phyloP scores from a whole-genome alignment of 2,888 invertebrate genomes.

The Agelastica alni region DNA sequence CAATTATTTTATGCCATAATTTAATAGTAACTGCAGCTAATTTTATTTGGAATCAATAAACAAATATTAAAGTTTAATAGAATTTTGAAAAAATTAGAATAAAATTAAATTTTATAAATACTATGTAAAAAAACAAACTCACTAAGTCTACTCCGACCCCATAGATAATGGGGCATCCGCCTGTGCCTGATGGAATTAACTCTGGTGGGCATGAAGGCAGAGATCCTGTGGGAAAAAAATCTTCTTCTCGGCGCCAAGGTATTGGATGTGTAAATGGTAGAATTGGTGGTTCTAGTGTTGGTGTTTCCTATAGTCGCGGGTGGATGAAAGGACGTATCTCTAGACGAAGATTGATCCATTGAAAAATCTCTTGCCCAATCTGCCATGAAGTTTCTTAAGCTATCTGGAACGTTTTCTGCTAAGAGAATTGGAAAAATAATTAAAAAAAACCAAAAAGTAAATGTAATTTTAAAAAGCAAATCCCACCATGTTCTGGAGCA shows the following conservation, averaged over 20 bases:
- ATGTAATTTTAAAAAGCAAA: too few relatives aligned
- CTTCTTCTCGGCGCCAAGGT: slow-evolving; percentile 41
- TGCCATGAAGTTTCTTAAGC: not conserved
- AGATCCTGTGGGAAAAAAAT: slow-evolving; percentile 47
- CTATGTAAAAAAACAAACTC: slow-evolving; percentile 5
- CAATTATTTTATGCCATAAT: too few relatives aligned
- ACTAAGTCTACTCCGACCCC: slow-evolving; percentile 35
- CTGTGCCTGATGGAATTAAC: slow-evolving; percentile 43
- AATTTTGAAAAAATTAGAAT: too few relatives aligned
- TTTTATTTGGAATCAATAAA: too few relatives aligned
- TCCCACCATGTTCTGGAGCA: not conserved
- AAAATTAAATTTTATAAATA: too few relatives aligned
- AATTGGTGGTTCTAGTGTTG: slow-evolving; percentile 36
- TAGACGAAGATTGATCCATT: not conserved
- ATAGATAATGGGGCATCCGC: slow-evolving; percentile 34
- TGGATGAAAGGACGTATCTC: slow-evolving; percentile 12
- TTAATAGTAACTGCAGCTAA: too few relatives aligned
- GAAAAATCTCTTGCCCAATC: not conserved
- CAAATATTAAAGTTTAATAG: too few relatives aligned
- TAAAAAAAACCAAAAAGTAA: too few relatives aligned
- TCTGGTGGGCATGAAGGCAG: slow-evolving; percentile 52
- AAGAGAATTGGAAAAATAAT: too few relatives aligned
- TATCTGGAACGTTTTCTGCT: not conserved
- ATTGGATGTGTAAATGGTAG: slow-evolving; percentile 41
- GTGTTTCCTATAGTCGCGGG: slow-evolving; percentile 19